These are phyloP conservation scores for Procambarus virginalis DNA, from an alignment of 1,140 invertebrate species.

Conservation along the genomic window DNA sequence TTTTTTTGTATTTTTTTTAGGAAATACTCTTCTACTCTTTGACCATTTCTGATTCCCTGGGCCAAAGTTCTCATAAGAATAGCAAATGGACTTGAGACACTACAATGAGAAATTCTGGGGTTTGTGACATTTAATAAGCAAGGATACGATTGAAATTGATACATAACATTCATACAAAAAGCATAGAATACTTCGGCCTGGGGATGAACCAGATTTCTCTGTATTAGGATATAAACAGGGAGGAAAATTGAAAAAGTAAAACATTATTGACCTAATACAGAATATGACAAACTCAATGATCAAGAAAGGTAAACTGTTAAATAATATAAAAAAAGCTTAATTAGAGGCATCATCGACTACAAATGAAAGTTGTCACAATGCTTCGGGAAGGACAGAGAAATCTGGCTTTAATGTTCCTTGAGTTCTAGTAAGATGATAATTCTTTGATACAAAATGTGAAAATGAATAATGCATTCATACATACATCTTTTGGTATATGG, in stretches of 20 bases:
- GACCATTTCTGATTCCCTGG: constrained; percentile 53
- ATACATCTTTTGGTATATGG: constrained; percentile 67
- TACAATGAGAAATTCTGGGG: constrained; percentile 60
- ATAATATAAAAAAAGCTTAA: neutral
- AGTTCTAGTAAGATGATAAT: constrained; percentile 56
- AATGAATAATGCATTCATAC: constrained; percentile 68
- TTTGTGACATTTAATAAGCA: constrained; percentile 58
- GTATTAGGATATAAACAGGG: constrained; percentile 21
- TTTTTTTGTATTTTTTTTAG: constrained; percentile 29
- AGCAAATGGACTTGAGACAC: constrained; percentile 35
- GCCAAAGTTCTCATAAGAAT: constrained; percentile 53
- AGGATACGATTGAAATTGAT: constrained; percentile 53
- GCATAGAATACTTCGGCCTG: constrained; percentile 49
- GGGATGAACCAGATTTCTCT: constrained; percentile 60
- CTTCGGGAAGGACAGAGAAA: constrained; percentile 46
- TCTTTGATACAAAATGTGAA: constrained; percentile 68
- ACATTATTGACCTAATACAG: too few species aligned
- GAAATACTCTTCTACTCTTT: constrained; percentile 56
- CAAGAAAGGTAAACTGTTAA: neutral
- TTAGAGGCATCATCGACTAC: neutral
- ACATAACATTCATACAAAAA: constrained; percentile 41
- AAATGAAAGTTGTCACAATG: neutral
- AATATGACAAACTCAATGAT: neutral
- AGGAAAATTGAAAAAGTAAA: constrained; percentile 2
- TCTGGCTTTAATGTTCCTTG: constrained; percentile 47